Percentiles rank a stretch among this genome's conserved stretches.
Evolutionary conservation across 2,888 invertebrate species (phyloP).

Genomic region (Apocheima hispidaria): DNA sequence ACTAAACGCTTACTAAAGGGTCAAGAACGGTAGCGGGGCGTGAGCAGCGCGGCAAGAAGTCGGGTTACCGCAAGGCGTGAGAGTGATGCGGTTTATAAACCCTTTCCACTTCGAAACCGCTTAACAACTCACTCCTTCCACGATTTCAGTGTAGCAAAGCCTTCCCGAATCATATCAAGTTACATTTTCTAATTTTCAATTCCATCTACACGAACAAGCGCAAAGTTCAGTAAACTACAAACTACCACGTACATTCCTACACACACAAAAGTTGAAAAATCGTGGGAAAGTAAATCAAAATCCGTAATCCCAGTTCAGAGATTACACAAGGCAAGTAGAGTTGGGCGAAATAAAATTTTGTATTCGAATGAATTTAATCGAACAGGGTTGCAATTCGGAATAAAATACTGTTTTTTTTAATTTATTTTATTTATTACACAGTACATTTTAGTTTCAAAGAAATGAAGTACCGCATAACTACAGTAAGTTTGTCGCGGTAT

Average conservation of each 20-base stretch:
- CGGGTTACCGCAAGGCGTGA: no score
- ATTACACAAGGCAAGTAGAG: slow-evolving; percentile 51
- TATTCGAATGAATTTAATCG: not conserved
- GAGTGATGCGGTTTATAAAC: not conserved
- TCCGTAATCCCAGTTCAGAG: slow-evolving; percentile 49
- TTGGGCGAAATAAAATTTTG: not conserved
- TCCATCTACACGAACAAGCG: slow-evolving; percentile 15
- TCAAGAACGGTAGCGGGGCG: not conserved
- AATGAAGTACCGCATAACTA: no score
- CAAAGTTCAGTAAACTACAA: slow-evolving; percentile 26
- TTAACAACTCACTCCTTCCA: not conserved
- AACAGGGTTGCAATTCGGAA: no score
- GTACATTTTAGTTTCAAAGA: no score
- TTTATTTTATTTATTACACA: no score
- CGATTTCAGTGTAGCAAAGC: not conserved
- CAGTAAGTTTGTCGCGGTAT: no score
- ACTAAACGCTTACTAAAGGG: no score
- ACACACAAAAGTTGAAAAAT: slow-evolving; percentile 44
- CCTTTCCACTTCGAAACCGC: not conserved
- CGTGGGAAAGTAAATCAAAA: slow-evolving; percentile 42
- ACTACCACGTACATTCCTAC: slow-evolving; percentile 11
- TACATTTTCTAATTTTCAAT: slow-evolving; percentile 10
- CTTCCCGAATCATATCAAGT: not conserved
- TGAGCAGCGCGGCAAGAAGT: no score
- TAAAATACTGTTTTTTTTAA: no score